A percentile compares a stretch with the other conserved stretches of the same genome.
Conservation (phyloP, 1,140 invertebrate genomes). For the Heliconius hermathena region DNA sequence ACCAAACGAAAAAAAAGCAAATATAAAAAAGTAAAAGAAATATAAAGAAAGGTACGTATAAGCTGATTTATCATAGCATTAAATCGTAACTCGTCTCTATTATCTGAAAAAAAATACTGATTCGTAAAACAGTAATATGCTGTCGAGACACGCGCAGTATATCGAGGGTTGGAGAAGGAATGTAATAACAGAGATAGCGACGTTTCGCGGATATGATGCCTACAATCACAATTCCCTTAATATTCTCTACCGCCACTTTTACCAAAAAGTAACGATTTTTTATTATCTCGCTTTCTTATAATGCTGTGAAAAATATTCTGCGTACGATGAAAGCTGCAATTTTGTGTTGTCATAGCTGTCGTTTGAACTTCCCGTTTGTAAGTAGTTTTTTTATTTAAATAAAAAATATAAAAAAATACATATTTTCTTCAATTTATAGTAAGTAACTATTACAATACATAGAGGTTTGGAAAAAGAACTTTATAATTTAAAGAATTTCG, state of each 20-base stretch:
- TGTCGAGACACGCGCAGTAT: slow-evolving; percentile 3
- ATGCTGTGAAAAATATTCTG: slow-evolving; percentile 16
- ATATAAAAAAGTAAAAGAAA: neutral
- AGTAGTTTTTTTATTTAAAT: too few species aligned
- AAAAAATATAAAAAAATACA: too few species aligned
- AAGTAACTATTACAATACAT: too few species aligned
- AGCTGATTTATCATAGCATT: neutral
- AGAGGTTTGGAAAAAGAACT: too few species aligned
- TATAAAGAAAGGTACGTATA: neutral
- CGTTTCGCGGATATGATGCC: slow-evolving; percentile 58
- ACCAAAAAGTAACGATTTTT: slow-evolving; percentile 52
- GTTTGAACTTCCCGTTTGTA: too few species aligned
- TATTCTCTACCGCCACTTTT: slow-evolving; percentile 50
- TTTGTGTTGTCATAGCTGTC: too few species aligned
- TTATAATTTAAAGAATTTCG: neutral
- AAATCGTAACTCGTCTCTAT: neutral
- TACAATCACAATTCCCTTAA: slow-evolving; percentile 57
- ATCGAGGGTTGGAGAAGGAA: slow-evolving; percentile 40
- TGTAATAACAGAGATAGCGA: slow-evolving; percentile 65
- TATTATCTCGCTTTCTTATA: slow-evolving; percentile 49
- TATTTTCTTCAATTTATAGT: too few species aligned
- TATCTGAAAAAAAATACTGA: neutral
- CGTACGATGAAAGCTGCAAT: neutral
- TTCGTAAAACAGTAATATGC: slow-evolving; percentile 1
- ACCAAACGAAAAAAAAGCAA: neutral